Base-by-base conservation (phyloP, 1,140 invertebrate genomes). In the Papilio glaucus region DNA sequence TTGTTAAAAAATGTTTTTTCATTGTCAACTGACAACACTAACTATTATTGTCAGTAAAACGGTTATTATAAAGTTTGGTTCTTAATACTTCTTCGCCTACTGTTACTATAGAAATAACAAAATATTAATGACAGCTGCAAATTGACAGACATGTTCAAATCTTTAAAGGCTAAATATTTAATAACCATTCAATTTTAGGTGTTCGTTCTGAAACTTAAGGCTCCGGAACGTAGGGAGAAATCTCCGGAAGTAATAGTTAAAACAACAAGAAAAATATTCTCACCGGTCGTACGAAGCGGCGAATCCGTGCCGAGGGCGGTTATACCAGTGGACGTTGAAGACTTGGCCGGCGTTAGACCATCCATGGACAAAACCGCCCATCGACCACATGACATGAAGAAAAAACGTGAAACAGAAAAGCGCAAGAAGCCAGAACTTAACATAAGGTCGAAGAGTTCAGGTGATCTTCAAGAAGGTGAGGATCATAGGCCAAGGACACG, bases 251-350 rank as follows among this genome's bases (percentile, higher is more conserved):
- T 97, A 7, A 96, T 97, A 71, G 95, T 97, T 0, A 96, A 96
- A 83, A 97, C 96, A 0, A 97, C 96, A 62, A 93, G 96, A 33
- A 96, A 96, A 91, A 94, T 97, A 72, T 97, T 97, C 76, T 96
- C 96, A 0, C 95, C 96, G 0, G 94, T 96, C 9, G 94, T 94
- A 12, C 88, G 93, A 67, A 94, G 94, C 49, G 93, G 93, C 9
- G 94, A 94, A 72, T 89, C 94, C 0, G 81, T 93, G 15, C 88
- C 93, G 0, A 86, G 88, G 76, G 91, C 92, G 15, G 93, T 93
- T 0, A 94, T 94, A 79, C 92, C 92, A 33, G 83, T 94, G 12
- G 83, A 93, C 68, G 89, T 94, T 3, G 93, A 93, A 77, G 93
- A 93, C 57, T 79, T 94, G 62, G 85, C 83, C n/a, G 92, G 89